Base-by-base conservation (phyloP, 2,113 vertebrate species). In the Accipiter virgatus region DNA sequence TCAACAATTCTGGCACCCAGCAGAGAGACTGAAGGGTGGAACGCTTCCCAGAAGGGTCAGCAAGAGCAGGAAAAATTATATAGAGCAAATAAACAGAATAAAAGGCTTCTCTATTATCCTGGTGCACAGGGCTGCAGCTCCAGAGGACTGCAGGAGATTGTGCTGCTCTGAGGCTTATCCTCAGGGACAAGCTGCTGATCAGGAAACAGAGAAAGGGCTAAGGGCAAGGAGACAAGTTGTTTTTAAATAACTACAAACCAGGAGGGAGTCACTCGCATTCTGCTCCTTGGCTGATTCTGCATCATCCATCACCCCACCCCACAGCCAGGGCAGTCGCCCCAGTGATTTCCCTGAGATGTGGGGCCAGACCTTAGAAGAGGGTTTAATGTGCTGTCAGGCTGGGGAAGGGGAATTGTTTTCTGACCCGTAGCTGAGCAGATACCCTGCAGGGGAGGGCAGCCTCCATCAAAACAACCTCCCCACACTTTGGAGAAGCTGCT, bases 71-170 rank as follows among this genome's bases (percentile, higher is more conserved):
- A 73, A 95, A 96, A 96, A 93, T 95, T 84, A 94, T 66, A 94
- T 81, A 83, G 93, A 93, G 90, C 88, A 94, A 95, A 88, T 77
- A 95, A 96, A 94, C 80, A 96, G 71, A 96, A 88, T 92, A 77
- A 96, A 96, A 95, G 74, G 42, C 80, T 83, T 73, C 86, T 92
- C 91, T 77, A 66, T 95, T 90, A 90, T 88, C 80, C 91, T 78
- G 75, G 72, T 40, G 68, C 86, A 66, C 67, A 83, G 88, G 94
- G 95, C 86, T 94, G 93, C 80, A 40, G 93, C 95, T 93, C 80
- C 93, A 70, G 88, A 67, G 83, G 88, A 95, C 92, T 78, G 95
- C 86, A 48, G 93, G 91, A 94, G 95, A 92, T 93, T 92, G 93
- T 68, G 80, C 71, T 88, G 88, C 91, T 90, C 91, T 47, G 58